phyloP scores from a whole-genome alignment of 1,140 invertebrate genomes.

The Cydia fagiglandana region DNA sequence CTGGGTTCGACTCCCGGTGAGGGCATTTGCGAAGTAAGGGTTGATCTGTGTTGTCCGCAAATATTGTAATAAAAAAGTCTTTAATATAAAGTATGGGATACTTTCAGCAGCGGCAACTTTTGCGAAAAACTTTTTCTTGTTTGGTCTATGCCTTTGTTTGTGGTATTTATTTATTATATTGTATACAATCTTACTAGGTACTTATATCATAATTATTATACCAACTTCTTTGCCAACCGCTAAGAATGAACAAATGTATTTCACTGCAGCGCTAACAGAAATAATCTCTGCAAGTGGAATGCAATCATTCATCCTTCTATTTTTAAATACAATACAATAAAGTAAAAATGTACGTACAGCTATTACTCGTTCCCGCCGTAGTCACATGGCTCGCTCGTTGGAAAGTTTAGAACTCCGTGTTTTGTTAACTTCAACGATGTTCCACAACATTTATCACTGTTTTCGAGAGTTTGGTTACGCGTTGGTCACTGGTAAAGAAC shows the following conservation, averaged over 20 bases:
- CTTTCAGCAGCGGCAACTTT: too few species aligned
- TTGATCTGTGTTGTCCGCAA: too few species aligned
- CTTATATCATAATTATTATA: too few species aligned
- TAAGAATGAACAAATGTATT: not conserved
- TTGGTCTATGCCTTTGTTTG: too few species aligned
- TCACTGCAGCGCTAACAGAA: not conserved
- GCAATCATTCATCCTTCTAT: conserved; percentile 41
- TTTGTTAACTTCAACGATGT: conserved; percentile 60
- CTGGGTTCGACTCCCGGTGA: too few species aligned
- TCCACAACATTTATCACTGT: conserved; percentile 65
- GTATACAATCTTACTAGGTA: too few species aligned
- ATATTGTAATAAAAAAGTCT: too few species aligned
- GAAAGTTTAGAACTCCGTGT: conserved; percentile 60
- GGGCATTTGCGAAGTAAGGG: too few species aligned
- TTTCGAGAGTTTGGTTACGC: conserved; percentile 46
- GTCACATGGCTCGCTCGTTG: conserved; percentile 73
- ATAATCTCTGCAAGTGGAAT: conserved; percentile 30
- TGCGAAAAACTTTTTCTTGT: too few species aligned
- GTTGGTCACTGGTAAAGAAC: conserved; percentile 50
- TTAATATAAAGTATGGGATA: too few species aligned
- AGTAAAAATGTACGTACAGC: conserved; percentile 66
- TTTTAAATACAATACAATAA: conserved; percentile 53
- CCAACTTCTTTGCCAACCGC: not conserved
- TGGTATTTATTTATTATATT: too few species aligned
- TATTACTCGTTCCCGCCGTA: conserved; percentile 60